Evolutionary conservation across 92 coral and sea anemone genomes (phyloP).

Genomic region (Palythoa grandis): DNA sequence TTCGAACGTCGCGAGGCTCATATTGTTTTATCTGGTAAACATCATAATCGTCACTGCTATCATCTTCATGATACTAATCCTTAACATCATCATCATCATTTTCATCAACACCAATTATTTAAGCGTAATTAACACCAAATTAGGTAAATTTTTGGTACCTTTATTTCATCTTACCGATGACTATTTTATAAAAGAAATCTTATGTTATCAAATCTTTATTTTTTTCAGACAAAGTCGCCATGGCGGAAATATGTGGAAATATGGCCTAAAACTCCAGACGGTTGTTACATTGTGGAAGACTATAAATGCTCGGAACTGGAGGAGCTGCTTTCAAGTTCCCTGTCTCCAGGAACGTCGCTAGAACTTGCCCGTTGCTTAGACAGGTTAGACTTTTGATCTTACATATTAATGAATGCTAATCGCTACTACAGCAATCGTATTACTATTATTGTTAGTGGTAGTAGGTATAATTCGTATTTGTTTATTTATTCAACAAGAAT

Average conservation of each 20-base stretch:
- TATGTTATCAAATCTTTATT: not conserved
- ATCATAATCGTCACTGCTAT: too few species aligned
- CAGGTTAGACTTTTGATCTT: not conserved
- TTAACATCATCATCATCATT: too few species aligned
- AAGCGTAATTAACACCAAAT: too few species aligned
- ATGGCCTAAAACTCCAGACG: constrained; percentile 73
- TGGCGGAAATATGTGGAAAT: constrained; percentile 65
- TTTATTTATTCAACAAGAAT: not conserved
- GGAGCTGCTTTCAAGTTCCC: constrained; percentile 55
- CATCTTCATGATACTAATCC: too few species aligned
- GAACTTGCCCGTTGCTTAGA: constrained; percentile 77
- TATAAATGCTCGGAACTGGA: constrained; percentile 75
- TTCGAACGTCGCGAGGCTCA: too few species aligned
- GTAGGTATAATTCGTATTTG: not conserved
- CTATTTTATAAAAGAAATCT: too few species aligned
- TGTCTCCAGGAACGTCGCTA: constrained; percentile 55
- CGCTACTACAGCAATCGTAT: too few species aligned
- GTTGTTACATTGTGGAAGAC: constrained; percentile 72
- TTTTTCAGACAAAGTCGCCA: constrained; percentile 66
- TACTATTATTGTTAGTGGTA: not conserved
- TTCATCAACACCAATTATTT: too few species aligned
- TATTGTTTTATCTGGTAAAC: too few species aligned
- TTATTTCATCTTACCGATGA: too few species aligned
- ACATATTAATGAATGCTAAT: too few species aligned
- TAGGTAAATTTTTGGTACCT: too few species aligned